Percentiles rank a stretch among this genome's conserved stretches.
Evolutionary conservation across 2,113 vertebrate genomes (phyloP).

Genomic region (Hippocampus guttulatus): DNA sequence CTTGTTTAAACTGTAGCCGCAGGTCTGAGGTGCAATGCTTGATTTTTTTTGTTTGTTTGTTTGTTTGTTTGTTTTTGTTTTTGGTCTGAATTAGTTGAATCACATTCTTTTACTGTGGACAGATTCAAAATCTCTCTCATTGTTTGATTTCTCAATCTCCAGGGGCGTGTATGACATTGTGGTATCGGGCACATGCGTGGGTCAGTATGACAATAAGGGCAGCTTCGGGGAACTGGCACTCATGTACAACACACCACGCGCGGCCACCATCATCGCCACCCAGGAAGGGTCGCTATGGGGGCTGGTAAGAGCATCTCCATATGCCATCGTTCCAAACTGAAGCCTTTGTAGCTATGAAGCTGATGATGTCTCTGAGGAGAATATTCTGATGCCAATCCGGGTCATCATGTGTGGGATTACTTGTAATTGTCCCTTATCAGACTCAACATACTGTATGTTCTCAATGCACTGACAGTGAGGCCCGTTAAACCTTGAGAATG

Average conservation of each 20-base stretch:
- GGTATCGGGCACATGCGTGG: conserved; percentile 83
- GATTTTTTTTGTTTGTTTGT: too few species aligned
- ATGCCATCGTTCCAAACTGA: neutral
- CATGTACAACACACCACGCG: conserved; percentile 98
- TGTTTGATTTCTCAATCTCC: conserved; percentile 33
- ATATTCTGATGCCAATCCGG: neutral
- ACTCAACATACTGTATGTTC: neutral
- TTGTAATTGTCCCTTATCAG: neutral
- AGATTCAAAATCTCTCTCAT: conserved; percentile 14
- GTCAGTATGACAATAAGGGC: conserved; percentile 90
- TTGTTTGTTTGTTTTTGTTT: too few species aligned
- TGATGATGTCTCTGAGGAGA: neutral
- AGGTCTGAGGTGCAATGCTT: neutral
- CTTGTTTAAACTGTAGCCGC: neutral
- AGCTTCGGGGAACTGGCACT: conserved; percentile 97
- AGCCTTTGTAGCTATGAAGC: neutral
- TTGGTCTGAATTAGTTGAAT: neutral
- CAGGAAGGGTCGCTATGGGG: conserved; percentile 93
- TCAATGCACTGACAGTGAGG: conserved; percentile 4
- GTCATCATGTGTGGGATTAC: neutral
- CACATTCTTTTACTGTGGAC: too few species aligned
- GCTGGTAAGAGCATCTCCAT: conserved; percentile 76
- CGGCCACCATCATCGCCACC: conserved; percentile 92
- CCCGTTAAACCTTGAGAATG: conserved; percentile 52
- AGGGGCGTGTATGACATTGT: conserved; percentile 92